Percentiles rank a stretch among this genome's conserved stretches.
These are phyloP conservation scores for Cranoglanis bouderius DNA, from an alignment of 2,113 vertebrate genomes.

Conservation along the genomic window DNA sequence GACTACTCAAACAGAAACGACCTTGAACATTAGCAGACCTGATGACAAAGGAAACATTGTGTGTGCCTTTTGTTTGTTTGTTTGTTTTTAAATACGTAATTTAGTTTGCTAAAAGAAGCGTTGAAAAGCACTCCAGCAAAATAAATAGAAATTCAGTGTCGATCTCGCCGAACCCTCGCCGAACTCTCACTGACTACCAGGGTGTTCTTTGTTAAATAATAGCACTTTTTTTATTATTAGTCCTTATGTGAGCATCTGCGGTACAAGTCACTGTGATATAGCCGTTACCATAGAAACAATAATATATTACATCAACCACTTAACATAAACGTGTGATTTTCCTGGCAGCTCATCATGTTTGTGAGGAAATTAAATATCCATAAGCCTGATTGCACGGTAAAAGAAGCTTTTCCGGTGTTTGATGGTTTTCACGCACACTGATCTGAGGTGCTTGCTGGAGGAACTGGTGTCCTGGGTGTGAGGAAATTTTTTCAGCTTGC, in stretches of 20 bases:
- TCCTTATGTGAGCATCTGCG: background rate
- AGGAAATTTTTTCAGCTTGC: background rate
- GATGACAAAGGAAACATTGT: background rate
- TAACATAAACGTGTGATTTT: background rate
- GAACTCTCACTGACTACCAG: background rate
- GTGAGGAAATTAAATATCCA: constrained; percentile 5
- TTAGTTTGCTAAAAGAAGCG: background rate
- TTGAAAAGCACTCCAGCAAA: background rate
- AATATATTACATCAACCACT: constrained; percentile 7
- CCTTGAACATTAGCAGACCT: background rate
- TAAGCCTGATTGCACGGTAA: background rate
- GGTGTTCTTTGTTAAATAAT: background rate
- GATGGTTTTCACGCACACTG: background rate
- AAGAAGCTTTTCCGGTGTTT: background rate
- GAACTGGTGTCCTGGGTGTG: background rate
- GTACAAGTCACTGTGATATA: background rate
- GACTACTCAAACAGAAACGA: background rate
- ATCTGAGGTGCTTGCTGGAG: background rate
- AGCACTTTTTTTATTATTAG: background rate
- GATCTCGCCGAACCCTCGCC: background rate
- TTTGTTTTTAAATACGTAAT: background rate
- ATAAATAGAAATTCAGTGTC: background rate
- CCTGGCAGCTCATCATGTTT: background rate
- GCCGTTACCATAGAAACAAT: background rate
- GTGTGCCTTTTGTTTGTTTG: background rate